Base-by-base conservation (phyloP, 1,140 invertebrate species). In the Drosophila kepulauana region DNA sequence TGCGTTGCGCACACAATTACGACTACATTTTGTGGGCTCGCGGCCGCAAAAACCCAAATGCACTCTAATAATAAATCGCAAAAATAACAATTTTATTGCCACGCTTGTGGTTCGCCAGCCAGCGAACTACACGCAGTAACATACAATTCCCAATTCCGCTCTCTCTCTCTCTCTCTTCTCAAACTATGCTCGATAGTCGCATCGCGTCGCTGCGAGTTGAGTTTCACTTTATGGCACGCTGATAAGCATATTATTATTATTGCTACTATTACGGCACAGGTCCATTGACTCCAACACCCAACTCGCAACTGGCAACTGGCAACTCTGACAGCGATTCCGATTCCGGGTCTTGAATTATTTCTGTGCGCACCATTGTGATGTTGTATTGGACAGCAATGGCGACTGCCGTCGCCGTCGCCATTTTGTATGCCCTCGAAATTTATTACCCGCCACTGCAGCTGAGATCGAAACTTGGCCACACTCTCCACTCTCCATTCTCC, bases 241-340 rank as follows among this genome's bases (percentile, higher is more conserved):
- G 84, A 88, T 88, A 88, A 88, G 78, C 84, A 88, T 88, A 88
- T 89, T 88, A 88, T 88, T 88, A 88, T 88, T 88, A 81, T 88
- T 88, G 75, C 66, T 68, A 72, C 79, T 82, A 76, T 82, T 86
- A 79, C 79, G 46, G 30, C 46, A 51, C 59, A 69, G 48, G 30
- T 51, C 35, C 61, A 33, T 45, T 46, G 30, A 16, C 51, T 59
- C 30, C 63, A 35, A 13, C 51, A 16, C 20, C 41, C 11, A 16
- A 10, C 54, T 8, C 3, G 16, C 52, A 11, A 46, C 62, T 64
- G 2, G 2, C 13, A 35, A 20, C 63, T 15, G 6, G 10, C 52
- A 38, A 3, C 30, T 43, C n/a, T 43, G 25, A 43, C 38, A 33
- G 35, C 35, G 63, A 67, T 61, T 67, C 56, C 48, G 56, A 51